A percentile compares a stretch with the other conserved stretches of the same genome.
Conservation (phyloP, 2,113 vertebrate genomes). For the Oceanodroma tethys region DNA sequence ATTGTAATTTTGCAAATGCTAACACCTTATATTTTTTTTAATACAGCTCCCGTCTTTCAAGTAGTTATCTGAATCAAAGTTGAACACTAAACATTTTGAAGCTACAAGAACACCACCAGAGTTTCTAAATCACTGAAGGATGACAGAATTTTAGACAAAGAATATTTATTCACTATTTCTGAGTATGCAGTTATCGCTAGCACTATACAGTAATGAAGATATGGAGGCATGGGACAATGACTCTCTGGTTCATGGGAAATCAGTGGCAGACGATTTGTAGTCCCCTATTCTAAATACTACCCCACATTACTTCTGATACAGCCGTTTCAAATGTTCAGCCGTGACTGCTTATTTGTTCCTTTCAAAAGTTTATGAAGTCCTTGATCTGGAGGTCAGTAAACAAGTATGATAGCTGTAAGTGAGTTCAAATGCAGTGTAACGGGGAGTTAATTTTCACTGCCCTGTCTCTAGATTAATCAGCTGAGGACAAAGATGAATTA, state of each 20-base stretch:
- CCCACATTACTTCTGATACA: background rate
- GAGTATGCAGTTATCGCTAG: background rate
- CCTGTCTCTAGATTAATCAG: conserved; percentile 53
- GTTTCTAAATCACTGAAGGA: background rate
- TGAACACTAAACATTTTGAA: background rate
- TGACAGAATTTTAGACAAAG: background rate
- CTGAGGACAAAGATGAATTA: conserved; percentile 64
- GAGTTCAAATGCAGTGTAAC: conserved; percentile 27
- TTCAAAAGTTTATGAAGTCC: conserved; percentile 42
- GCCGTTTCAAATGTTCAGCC: background rate
- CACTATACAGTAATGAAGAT: background rate
- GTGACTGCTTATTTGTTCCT: conserved; percentile 4
- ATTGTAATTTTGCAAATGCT: background rate
- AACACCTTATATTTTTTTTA: background rate
- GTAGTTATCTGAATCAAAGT: background rate
- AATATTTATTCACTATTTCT: background rate
- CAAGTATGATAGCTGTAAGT: conserved; percentile 11
- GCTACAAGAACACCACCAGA: background rate
- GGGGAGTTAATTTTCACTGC: conserved; percentile 64
- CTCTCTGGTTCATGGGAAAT: background rate
- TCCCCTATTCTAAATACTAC: background rate
- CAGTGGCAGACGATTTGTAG: background rate
- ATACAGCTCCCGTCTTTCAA: background rate
- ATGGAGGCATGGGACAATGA: background rate
- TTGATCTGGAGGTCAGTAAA: conserved; percentile 46